phyloP scores from a whole-genome alignment of 2,113 vertebrate genomes.

The Pseudorhombus dupliciocellatus region DNA sequence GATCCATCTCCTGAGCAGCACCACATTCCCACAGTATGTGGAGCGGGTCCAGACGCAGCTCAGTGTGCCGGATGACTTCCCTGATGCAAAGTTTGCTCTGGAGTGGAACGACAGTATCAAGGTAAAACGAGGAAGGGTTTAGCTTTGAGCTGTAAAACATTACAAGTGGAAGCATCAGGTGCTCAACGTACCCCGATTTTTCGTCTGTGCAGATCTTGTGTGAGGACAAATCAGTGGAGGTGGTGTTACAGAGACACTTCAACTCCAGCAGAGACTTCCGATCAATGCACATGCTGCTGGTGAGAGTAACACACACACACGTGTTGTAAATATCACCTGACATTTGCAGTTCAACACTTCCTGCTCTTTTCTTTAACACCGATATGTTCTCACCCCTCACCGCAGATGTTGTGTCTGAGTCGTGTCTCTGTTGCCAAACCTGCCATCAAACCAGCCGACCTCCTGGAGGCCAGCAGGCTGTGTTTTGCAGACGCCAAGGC shows the following conservation, averaged over 20 bases:
- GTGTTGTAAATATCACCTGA: neutral
- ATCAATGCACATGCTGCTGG: conserved; percentile 88
- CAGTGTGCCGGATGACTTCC: conserved; percentile 83
- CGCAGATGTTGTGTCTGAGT: conserved; percentile 86
- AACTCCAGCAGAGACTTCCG: conserved; percentile 87
- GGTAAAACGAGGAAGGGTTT: conserved; percentile 71
- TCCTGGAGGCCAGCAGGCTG: conserved; percentile 86
- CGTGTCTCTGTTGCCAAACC: conserved; percentile 80
- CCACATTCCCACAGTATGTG: conserved; percentile 85
- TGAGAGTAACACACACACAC: conserved; percentile 50
- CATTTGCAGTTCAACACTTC: too few species aligned
- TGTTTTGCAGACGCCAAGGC: conserved; percentile 85
- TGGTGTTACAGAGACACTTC: conserved; percentile 85
- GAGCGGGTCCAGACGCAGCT: conserved; percentile 85
- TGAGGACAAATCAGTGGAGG: conserved; percentile 82
- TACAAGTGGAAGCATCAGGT: neutral
- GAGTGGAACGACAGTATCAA: conserved; percentile 88
- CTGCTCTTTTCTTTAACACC: too few species aligned
- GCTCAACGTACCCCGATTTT: neutral
- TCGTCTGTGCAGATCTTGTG: conserved; percentile 79
- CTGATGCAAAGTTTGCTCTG: conserved; percentile 81
- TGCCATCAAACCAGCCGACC: conserved; percentile 77
- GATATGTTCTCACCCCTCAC: too few species aligned
- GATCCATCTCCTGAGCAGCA: conserved; percentile 88
- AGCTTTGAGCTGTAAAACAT: too few species aligned